Evolutionary conservation across 2,888 invertebrate species (phyloP).

Genomic region (Chironomus tentans): DNA sequence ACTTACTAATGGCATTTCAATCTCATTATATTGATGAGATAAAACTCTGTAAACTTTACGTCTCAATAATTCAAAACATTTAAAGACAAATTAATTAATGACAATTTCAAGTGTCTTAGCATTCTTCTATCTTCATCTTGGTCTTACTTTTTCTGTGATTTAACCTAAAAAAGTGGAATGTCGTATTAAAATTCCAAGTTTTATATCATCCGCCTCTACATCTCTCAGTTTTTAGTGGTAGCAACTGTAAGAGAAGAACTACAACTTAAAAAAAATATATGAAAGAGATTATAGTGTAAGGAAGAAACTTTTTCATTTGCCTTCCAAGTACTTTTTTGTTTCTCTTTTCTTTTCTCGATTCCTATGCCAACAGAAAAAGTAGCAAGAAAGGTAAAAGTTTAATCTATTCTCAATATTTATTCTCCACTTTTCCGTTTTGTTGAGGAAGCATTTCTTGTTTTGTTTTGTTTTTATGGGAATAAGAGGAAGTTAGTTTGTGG

Average conservation of each 20-base stretch:
- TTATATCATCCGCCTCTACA: no score
- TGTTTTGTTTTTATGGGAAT: neutral
- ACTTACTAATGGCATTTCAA: no score
- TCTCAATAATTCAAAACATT: no score
- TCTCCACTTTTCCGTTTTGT: neutral
- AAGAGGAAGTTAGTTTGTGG: neutral
- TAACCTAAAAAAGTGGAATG: neutral
- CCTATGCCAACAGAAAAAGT: neutral
- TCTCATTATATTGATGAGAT: no score
- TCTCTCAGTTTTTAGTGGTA: neutral
- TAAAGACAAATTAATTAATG: no score
- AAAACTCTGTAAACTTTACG: no score
- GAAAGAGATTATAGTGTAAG: neutral
- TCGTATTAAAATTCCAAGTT: no score
- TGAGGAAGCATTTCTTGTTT: neutral
- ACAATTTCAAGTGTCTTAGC: neutral
- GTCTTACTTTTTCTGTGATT: neutral
- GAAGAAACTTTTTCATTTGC: slow-evolving; percentile 5
- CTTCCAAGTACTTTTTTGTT: neutral
- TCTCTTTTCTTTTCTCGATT: neutral
- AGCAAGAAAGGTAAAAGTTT: slow-evolving; percentile 5
- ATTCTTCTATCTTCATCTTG: neutral
- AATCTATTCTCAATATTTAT: slow-evolving; percentile 17
- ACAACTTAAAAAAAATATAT: neutral
- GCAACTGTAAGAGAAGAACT: neutral